Evolutionary conservation across 2,888 invertebrate species (phyloP), one percentile per base, ranked within the genome.

Genomic region (Adelognathus sp.): DNA sequence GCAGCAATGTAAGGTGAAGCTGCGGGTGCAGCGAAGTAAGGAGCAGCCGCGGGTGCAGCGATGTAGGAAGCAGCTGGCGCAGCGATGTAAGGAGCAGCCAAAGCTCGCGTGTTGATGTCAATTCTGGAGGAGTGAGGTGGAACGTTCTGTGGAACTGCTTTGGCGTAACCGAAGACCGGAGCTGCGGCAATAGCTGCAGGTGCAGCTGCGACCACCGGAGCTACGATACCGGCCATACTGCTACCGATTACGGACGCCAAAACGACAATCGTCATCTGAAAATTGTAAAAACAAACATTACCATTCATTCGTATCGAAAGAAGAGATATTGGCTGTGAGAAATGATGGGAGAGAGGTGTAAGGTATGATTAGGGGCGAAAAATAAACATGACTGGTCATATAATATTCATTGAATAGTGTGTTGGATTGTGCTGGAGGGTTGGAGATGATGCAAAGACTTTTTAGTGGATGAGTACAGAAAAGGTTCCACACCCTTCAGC

Each of bases 81-180:
- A 66, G 93, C 92, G 18, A 92, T 84, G 36, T 78, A 81, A n/a
- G 85, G 88, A 52, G 90, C 92, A 1, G 92, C 84, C 9, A 90
- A 81, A 24, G 85, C 85, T 83, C 91, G 92, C 77, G 91, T 93
- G 79, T 93, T 92, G 7, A 94, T 92, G 89, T 92, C 94, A 74
- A 94, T 90, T 88, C 94, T 94, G 1, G 94, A 93, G 1, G 94
- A 94, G 83, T 93, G 94, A 1, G 95, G 95, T 58, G 94, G 93
- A 50, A 94, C 92, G 82, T 94, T 94, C 81, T 94, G 94, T 0
- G 95, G 95, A 24, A 94, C 92, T 14, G 94, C 93, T 83, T 92
- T 93, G 71, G 92, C 92, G 82, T 94, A 94, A 14, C 93, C 94
- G 27, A 94, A 88, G 1, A 94, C 83, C 0, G 92, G 92, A 11